A percentile compares a stretch with the other conserved stretches of the same genome.
Evolutionary conservation across 1,140 invertebrate species (phyloP).

Genomic region (Drosophila malerkotliana): DNA sequence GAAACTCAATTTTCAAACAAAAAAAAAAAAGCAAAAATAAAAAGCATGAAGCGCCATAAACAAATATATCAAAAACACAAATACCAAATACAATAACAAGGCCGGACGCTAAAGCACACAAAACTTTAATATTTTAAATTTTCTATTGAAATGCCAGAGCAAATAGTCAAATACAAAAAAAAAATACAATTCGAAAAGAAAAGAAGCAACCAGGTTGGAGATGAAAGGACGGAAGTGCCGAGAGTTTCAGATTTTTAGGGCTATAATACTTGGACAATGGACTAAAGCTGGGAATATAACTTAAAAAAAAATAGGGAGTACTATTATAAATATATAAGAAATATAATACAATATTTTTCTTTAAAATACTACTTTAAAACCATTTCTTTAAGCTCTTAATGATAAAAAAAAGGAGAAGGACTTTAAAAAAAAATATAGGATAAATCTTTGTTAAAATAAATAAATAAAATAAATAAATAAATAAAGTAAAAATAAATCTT

Average conservation of each 20-base stretch:
- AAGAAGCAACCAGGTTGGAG: conserved; percentile 11
- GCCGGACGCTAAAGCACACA: conserved; percentile 45
- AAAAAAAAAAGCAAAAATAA: conserved; percentile 32
- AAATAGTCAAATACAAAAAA: conserved; percentile 27
- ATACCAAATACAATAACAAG: conserved; percentile 39
- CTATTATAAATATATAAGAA: too few relatives aligned
- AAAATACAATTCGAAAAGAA: conserved; percentile 2
- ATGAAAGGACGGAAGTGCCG: conserved; percentile 58
- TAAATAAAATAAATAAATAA: too few relatives aligned
- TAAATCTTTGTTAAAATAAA: too few relatives aligned
- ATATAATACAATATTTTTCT: too few relatives aligned
- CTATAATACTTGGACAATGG: background rate
- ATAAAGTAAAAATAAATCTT: too few relatives aligned
- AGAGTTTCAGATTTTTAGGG: conserved; percentile 40
- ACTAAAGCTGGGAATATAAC: too few relatives aligned
- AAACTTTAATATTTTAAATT: conserved; percentile 68
- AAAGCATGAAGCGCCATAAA: conserved; percentile 19
- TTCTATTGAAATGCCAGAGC: conserved; percentile 58
- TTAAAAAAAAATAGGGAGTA: background rate
- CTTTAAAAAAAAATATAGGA: too few relatives aligned
- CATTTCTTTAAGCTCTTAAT: too few relatives aligned
- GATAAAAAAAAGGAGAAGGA: too few relatives aligned
- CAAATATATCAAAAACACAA: conserved; percentile 34
- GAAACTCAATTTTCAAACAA: conserved; percentile 75
- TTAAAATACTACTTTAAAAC: too few relatives aligned